These are phyloP conservation scores for Drosophila borealis DNA, from an alignment of 2,888 invertebrate species.

Conservation along the genomic window DNA sequence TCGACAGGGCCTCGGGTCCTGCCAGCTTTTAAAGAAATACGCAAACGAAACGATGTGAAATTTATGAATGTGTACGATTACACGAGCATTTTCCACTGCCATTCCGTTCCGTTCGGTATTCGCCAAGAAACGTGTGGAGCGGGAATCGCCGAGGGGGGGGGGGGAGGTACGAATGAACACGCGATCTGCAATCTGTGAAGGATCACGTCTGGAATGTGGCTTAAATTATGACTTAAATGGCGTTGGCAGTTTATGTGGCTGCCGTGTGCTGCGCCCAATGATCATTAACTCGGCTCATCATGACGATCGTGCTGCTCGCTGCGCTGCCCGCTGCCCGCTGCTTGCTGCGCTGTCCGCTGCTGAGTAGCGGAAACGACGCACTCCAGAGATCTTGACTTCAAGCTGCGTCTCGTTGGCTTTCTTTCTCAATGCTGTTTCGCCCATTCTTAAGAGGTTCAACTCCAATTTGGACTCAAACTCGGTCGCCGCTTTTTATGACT, in stretches of 20 bases:
- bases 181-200: slow-evolving; percentile 80
- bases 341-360: slow-evolving; percentile 10
- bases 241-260: slow-evolving; percentile 81
- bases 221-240: slow-evolving; percentile 81
- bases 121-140: too few relatives aligned
- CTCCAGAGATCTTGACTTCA: slow-evolving; percentile 64
- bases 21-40: slow-evolving; percentile 31
- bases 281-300: slow-evolving; percentile 22
- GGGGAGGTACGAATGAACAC: slow-evolving; percentile 53
- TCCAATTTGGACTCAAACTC: slow-evolving; percentile 58
- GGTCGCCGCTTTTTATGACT: slow-evolving; percentile 50
- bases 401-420: slow-evolving; percentile 72
- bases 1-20: slow-evolving; percentile 37
- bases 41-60: slow-evolving; percentile 62
- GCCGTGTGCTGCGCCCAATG: slow-evolving; percentile 59
- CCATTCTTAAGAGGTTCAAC: slow-evolving; percentile 73
- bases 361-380: slow-evolving; percentile 79
- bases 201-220: slow-evolving; percentile 81
- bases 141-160: not conserved
- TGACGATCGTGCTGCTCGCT: slow-evolving; percentile 11
- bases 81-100: slow-evolving; percentile 34
- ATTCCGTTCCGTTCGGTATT: slow-evolving; percentile 45
- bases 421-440: slow-evolving; percentile 78
- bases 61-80: slow-evolving; percentile 77
- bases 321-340: too few relatives aligned